These are phyloP conservation scores for Xylocopa sonorina DNA, from an alignment of 1,140 invertebrate genomes.

Conservation along the genomic window DNA sequence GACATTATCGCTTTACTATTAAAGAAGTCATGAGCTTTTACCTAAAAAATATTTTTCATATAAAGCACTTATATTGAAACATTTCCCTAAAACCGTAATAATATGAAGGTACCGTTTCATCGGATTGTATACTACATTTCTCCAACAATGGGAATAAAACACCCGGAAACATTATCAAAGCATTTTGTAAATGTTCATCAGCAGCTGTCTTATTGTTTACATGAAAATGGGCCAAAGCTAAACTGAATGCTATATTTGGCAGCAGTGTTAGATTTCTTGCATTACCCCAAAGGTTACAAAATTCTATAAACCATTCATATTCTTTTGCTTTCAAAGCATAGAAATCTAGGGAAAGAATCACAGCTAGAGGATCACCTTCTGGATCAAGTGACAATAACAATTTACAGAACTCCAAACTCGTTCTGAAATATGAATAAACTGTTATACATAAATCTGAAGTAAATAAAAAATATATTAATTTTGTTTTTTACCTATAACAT, in stretches of 20 bases:
- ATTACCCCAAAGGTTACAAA: slow-evolving; percentile 86
- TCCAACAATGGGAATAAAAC: slow-evolving; percentile 88
- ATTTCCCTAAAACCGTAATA: not conserved
- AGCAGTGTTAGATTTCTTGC: slow-evolving; percentile 89
- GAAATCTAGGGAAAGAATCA: slow-evolving; percentile 92
- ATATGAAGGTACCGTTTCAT: slow-evolving; percentile 84
- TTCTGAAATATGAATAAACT: slow-evolving; percentile 80
- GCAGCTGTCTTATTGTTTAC: slow-evolving; percentile 81
- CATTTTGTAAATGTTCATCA: slow-evolving; percentile 87
- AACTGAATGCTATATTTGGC: slow-evolving; percentile 94
- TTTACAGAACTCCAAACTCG: slow-evolving; percentile 91
- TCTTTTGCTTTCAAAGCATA: slow-evolving; percentile 92
- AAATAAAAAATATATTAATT: not conserved
- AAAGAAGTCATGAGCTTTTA: slow-evolving; percentile 73
- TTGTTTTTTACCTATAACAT: slow-evolving; percentile 84
- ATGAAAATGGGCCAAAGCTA: slow-evolving; percentile 90
- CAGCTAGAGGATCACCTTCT: slow-evolving; percentile 91
- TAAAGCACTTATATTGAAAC: not conserved
- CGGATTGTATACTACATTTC: slow-evolving; percentile 89
- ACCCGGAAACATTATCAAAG: slow-evolving; percentile 92
- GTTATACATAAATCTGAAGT: not conserved
- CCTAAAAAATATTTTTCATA: slow-evolving; percentile 60
- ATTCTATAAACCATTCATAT: slow-evolving; percentile 91
- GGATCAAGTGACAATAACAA: slow-evolving; percentile 91
- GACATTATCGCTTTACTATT: slow-evolving; percentile 67